Conservation (phyloP, 2,797 vertebrate species). For the Poeciliopsis paucimaculata region DNA sequence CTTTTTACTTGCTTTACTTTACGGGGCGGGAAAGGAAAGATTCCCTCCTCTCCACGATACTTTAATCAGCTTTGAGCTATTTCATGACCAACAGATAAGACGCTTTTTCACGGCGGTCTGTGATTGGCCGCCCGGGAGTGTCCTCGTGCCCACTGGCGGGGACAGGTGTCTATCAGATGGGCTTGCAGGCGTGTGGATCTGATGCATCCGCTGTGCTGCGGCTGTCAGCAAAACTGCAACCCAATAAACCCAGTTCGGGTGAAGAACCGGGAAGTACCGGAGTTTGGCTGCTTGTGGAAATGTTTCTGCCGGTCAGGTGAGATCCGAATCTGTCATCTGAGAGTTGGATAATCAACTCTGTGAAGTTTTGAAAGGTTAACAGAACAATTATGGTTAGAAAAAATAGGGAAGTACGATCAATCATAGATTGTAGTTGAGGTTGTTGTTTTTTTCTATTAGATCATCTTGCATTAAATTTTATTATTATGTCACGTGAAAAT, state of each 20-base stretch:
- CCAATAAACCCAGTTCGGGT: neutral
- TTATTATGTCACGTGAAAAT: neutral
- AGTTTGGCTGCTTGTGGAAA: constrained; percentile 11
- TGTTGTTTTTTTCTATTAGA: neutral
- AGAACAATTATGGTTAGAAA: neutral
- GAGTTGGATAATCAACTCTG: constrained; percentile 29
- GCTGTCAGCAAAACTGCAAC: constrained; percentile 49
- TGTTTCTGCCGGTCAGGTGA: constrained; percentile 4
- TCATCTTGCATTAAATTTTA: neutral
- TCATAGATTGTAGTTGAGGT: neutral
- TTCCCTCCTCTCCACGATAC: neutral
- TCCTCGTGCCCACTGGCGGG: constrained; percentile 54
- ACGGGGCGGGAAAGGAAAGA: constrained; percentile 32
- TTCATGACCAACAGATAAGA: constrained; percentile 6
- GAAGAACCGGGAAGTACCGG: neutral
- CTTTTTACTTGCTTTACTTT: neutral
- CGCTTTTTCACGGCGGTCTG: neutral
- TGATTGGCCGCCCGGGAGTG: constrained; percentile 42
- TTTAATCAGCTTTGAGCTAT: constrained; percentile 69
- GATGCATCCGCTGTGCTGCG: constrained; percentile 31
- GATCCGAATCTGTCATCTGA: constrained; percentile 29
- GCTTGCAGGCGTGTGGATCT: constrained; percentile 22
- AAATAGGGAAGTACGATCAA: too few species aligned
- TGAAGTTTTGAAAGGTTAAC: neutral
- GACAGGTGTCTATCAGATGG: constrained; percentile 43